Evolutionary conservation across 1,140 invertebrate genomes (phyloP), one percentile per base, ranked within the genome.

Genomic region (Megalopta genalis): DNA sequence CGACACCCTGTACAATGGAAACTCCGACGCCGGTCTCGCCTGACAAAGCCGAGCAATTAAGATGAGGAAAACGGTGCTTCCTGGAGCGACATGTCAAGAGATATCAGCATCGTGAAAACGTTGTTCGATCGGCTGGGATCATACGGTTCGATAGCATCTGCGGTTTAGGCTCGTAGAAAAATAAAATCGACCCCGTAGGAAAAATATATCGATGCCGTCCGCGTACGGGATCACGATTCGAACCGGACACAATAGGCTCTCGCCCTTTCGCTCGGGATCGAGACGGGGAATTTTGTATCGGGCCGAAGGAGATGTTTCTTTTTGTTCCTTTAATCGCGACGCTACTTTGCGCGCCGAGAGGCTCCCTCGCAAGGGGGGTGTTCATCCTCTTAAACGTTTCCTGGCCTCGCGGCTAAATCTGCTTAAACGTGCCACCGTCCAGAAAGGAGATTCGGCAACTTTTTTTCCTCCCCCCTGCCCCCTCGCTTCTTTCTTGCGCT

Each of bases 371-470:
- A 68, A 70, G 80, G 83, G 71, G 80, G 83, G 71, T 74, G 68
- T 76, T 84, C 77, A 57, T 73, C 79, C 83, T 85, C 83, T 85
- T 85, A 85, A 85, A 84, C 84, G 84, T 85, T 85, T 85, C 84
- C 84, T 72, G 84, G 84, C 81, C 84, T 75, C 79, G 79, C 79
- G 84, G 79, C 83, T 85, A 85, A 85, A 85, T 85, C 84, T 85
- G 84, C 84, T 85, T 85, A 85, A 85, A 84, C 82, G 74, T 77
- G 78, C 54, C 59, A 62, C 66, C 67, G 73, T 39, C 71, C 69
- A 60, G 74, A 67, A 84, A 60, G 59, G 62, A 71, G 32, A 23
- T 42, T 18, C 21, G 46, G 80, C 72, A 81, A 81, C 68, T 81
- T 85, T 84, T 85, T 21, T 25, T n/a, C 54, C n/a, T 68, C 62